Evolutionary conservation across 1,140 invertebrate species (phyloP).

Genomic region (Antheraea pernyi): DNA sequence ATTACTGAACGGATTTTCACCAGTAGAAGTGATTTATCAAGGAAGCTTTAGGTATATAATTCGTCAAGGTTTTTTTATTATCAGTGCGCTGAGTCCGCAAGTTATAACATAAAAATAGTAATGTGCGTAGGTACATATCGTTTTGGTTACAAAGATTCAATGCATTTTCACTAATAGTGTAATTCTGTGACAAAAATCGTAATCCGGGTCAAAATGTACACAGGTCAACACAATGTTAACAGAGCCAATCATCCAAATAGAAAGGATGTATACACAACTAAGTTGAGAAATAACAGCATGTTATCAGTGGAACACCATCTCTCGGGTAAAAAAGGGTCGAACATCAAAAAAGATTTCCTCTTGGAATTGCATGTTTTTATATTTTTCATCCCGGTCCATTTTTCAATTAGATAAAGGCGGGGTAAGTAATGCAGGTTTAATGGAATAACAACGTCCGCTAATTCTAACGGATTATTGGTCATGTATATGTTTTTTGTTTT

Average conservation of each 20-base stretch:
- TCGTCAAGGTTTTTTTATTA: no score
- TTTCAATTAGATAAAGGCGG: slow-evolving; percentile 8
- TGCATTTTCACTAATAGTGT: no score
- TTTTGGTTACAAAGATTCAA: no score
- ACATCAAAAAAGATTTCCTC: slow-evolving; percentile 17
- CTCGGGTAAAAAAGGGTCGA: slow-evolving; percentile 4
- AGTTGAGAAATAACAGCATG: slow-evolving; percentile 6
- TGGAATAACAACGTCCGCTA: neutral
- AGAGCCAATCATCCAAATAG: neutral
- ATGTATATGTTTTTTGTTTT: no score
- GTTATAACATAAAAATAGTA: no score
- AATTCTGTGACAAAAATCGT: neutral
- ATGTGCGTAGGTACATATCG: no score
- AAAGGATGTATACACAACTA: neutral
- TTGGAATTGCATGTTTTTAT: slow-evolving; percentile 6
- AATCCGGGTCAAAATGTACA: neutral
- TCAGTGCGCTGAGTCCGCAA: no score
- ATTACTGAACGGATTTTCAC: no score
- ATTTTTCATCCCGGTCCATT: slow-evolving; percentile 1
- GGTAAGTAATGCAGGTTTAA: neutral
- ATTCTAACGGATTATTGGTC: neutral
- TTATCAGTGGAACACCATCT: neutral
- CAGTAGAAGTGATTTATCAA: no score
- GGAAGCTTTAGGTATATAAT: no score
- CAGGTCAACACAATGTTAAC: neutral